A percentile compares a stretch with the other conserved stretches of the same genome.
Conservation (phyloP, 2,113 vertebrate species). For the Cottus gobio region DNA sequence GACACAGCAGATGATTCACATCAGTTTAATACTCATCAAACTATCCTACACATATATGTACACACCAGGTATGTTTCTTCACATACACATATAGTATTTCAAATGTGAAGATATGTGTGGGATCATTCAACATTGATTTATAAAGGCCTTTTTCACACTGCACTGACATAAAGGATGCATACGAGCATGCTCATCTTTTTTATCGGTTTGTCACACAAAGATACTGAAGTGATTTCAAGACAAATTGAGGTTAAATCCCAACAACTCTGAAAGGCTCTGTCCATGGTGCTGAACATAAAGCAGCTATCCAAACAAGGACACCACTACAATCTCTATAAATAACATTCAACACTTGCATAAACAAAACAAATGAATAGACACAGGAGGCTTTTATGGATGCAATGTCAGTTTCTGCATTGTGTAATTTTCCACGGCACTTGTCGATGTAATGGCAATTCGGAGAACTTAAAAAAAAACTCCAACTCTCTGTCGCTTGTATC, state of each 20-base stretch:
- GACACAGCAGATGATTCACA: not conserved
- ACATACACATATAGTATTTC: not conserved
- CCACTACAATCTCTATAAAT: not conserved
- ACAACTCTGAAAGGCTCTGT: slow-evolving; percentile 24
- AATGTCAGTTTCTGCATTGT: not conserved
- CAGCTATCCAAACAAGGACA: not conserved
- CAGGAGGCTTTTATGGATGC: not conserved
- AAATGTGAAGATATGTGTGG: not conserved
- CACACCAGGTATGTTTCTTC: not conserved
- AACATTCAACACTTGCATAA: not conserved
- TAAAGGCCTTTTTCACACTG: not conserved
- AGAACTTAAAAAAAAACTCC: not conserved
- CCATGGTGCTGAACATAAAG: slow-evolving; percentile 60
- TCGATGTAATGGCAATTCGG: not conserved
- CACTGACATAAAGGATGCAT: not conserved
- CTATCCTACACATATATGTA: not conserved
- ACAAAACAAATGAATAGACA: not conserved
- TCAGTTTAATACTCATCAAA: not conserved
- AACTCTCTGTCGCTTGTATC: not conserved
- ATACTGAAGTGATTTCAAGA: not conserved
- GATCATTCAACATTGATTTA: not conserved
- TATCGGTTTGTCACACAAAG: not conserved
- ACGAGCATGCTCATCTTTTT: not conserved
- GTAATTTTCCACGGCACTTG: not conserved
- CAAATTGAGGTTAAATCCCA: not conserved